Evolutionary conservation across 2,888 invertebrate genomes (phyloP).

Genomic region (Aporophyla nigra): DNA sequence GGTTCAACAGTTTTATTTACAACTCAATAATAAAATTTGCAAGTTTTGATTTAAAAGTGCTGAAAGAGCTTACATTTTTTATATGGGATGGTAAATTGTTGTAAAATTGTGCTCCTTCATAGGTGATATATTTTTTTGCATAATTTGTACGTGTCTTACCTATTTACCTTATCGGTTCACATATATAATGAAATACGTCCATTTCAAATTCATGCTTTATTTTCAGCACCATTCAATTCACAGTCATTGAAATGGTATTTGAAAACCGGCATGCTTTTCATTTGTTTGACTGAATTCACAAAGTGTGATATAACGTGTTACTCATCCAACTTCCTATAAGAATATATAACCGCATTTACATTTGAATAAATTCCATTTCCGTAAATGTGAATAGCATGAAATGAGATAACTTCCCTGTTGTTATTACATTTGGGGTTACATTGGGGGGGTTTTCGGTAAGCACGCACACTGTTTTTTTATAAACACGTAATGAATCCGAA

Average conservation of each 20-base stretch:
- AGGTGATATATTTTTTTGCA: too few relatives aligned
- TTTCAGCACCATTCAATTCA: background rate
- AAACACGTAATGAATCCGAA: background rate
- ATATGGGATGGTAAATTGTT: too few relatives aligned
- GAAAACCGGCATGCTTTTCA: background rate
- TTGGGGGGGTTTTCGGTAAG: background rate
- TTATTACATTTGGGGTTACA: slow-evolving; percentile 10
- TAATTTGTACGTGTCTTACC: too few relatives aligned
- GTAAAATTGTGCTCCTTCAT: too few relatives aligned
- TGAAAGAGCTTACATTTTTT: too few relatives aligned
- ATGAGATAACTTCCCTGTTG: slow-evolving; percentile 6
- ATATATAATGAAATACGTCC: background rate
- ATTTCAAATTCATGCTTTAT: background rate
- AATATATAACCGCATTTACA: slow-evolving; percentile 39
- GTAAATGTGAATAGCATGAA: slow-evolving; percentile 10
- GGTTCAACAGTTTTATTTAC: too few relatives aligned
- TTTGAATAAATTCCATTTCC: slow-evolving; percentile 36
- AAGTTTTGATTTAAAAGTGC: too few relatives aligned
- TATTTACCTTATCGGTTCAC: background rate
- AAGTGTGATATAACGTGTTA: background rate
- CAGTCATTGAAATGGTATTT: slow-evolving; percentile 4
- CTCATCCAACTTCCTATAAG: slow-evolving; percentile 18
- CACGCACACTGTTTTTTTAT: background rate
- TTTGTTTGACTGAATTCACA: slow-evolving; percentile 2
- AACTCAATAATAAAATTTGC: too few relatives aligned